phyloP scores from a whole-genome alignment of 2,113 vertebrate species.

The Dinomys branickii region DNA sequence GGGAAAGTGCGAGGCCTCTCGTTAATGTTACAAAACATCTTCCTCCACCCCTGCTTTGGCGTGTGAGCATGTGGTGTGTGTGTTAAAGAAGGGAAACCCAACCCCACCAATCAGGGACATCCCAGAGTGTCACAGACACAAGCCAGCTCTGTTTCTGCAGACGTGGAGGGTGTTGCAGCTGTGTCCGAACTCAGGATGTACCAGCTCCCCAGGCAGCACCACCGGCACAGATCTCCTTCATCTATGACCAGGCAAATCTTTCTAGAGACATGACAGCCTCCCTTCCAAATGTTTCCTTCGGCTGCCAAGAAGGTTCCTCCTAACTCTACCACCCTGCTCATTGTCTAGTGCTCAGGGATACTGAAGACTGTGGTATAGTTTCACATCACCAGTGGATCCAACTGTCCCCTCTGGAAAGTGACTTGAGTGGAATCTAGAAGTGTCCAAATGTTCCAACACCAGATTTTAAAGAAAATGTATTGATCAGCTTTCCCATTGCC shows the following conservation, averaged over 20 bases:
- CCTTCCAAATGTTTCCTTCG: not conserved
- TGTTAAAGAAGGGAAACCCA: not conserved
- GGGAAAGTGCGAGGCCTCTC: not conserved
- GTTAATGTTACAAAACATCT: not conserved
- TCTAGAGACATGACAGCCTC: not conserved
- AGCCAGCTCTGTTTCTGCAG: not conserved
- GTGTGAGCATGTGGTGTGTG: rapidly evolving
- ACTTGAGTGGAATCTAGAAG: slow-evolving; percentile 1
- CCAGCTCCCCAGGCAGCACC: too few species aligned
- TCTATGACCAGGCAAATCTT: not conserved
- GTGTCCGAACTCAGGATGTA: rapidly evolving
- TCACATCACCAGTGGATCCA: not conserved
- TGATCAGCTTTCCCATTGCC: not conserved
- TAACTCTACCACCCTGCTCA: not conserved
- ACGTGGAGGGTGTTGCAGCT: not conserved
- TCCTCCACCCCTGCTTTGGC: not conserved
- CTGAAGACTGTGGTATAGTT: not conserved
- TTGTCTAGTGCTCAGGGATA: not conserved
- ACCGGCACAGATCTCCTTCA: not conserved
- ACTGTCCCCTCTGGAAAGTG: not conserved
- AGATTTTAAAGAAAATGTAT: not conserved
- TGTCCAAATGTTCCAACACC: not conserved
- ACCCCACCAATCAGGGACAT: rapidly evolving
- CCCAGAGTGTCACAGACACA: rapidly evolving
- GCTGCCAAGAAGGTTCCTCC: not conserved